Evolutionary conservation across 2,113 vertebrate species (phyloP), one percentile per base, ranked within the genome.

Genomic region (Cyanocitta stelleri): DNA sequence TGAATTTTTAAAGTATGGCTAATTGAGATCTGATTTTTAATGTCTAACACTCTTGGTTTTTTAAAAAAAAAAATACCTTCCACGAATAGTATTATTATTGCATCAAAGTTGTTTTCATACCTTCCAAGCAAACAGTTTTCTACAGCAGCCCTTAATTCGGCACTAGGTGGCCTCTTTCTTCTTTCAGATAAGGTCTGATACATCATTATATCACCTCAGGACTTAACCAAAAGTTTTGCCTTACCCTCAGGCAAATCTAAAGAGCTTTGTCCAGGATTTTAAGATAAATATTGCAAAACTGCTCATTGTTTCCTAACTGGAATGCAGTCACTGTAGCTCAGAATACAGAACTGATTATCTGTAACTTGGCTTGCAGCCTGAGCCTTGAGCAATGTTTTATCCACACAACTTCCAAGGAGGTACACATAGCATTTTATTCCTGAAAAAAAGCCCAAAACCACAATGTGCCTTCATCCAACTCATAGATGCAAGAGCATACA

Each of bases 151-250:
- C 24, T 2, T 30, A 73, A 44, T 32, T 77, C 7, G 0, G 68
- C 96, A 90, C 82, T 90, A 96, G 87, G 33, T 86, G 87, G 87
- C 92, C 92, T 80, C 87, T 95, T 93, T 64, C 89, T 82, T 85
- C 90, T 86, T 90, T 59, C 56, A 52, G 71, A 80, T 21, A 62
- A 55, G 10, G 33, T 52, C 52, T 78, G 76, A 24, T 52, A 5
- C 2, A 14, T 51, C 19, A 30, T 35, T 69, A 2, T 8, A 51
- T 26, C 49, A 64, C 16, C 15, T 63, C 12, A 54, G 14, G 8
- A 64, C 46, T 66, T 74, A 41, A 63, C 5, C 9, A 30, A 49
- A 72, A 78, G 13, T 13, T 26, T 26, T 49, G 49, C 49, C 49
- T 49, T 49, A 49, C 39, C 2, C 0, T 32, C 48, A 61, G 39